These are phyloP conservation scores for Pogonus chalceus DNA, from an alignment of 1,140 invertebrate species.

Conservation along the genomic window DNA sequence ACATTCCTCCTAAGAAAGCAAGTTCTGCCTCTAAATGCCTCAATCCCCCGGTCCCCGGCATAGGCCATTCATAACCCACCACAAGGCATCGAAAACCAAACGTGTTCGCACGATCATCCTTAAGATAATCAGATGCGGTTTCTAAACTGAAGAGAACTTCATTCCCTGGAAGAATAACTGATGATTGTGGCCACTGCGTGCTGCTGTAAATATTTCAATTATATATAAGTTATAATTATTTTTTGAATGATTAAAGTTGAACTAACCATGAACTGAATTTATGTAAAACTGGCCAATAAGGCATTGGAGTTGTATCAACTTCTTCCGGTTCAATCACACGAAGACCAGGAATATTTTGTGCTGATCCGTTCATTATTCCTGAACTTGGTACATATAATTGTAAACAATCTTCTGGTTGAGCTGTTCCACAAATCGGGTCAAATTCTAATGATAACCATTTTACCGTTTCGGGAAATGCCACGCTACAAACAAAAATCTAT, in stretches of 20 bases:
- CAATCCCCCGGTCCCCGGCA: conserved; percentile 36
- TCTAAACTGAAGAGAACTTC: conserved; percentile 91
- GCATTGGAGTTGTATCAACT: conserved; percentile 27
- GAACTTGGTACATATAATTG: conserved; percentile 69
- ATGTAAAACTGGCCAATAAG: conserved; percentile 62
- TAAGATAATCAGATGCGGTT: conserved; percentile 90
- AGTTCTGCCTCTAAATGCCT: conserved; percentile 83
- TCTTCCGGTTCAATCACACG: conserved; percentile 17
- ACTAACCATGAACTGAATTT: conserved; percentile 42
- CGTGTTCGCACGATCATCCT: conserved; percentile 73
- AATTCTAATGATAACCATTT: conserved; percentile 92
- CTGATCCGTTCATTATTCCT: conserved; percentile 2
- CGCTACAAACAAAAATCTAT: conserved; percentile 40
- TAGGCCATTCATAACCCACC: conserved; percentile 81
- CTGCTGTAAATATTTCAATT: conserved; percentile 29
- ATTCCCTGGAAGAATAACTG: conserved; percentile 83
- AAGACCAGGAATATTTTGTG: not conserved
- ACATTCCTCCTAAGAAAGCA: conserved; percentile 82
- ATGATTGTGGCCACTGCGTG: conserved; percentile 77
- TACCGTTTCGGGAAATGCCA: conserved; percentile 77
- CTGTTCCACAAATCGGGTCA: conserved; percentile 82
- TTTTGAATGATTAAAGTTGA: not conserved
- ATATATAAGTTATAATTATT: too few species aligned
- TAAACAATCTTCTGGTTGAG: conserved; percentile 86
- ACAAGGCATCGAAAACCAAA: conserved; percentile 90